Evolutionary conservation across 2,113 vertebrate species (phyloP), one percentile per base, ranked within the genome.

Genomic region (Callipepla squamata): DNA sequence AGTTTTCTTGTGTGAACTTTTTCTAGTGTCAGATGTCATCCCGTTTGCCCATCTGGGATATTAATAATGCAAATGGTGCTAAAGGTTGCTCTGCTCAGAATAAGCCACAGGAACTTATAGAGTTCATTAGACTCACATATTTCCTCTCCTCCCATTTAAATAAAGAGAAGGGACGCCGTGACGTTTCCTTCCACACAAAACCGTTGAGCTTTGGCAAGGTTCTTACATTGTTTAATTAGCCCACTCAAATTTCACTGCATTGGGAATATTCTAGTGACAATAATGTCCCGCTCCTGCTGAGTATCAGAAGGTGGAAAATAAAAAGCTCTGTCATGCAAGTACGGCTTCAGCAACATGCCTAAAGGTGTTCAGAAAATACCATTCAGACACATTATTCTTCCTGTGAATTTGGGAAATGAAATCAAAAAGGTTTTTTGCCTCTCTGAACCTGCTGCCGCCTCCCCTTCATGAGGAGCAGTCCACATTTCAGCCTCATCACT

Each of bases 151-250:
- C 44, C 85, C 45, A 50, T 92, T 92, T 65, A 92, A 95, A 91
- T 90, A 59, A 78, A 89, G 76, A 76, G 84, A 88, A 34, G 51
- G 80, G 91, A 93, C 0, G 0, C 61, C 2, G 2, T 75, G 65
- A 84, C 74, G 0, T 57, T 94, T 94, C 91, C 90, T 92, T 88
- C 94, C 85, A 92, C 93, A 87, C 83, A 62, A 28, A 92, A 87
- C 85, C 66, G 75, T 80, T 78, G 86, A 62, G 66, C 73, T 95
- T 85, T 94, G 94, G 94, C 90, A 94, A 96, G 90, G 68, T 67
- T 94, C 85, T 83, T 47, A 89, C 89, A 81, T 83, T 85, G 95
- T 94, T 95, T 97, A 96, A 97, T 97, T 96, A 96, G 91, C 90
- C 87, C 93, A 92, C 96, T 96, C 91, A 79, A 80, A 95, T 96